Evolutionary conservation across 2,113 vertebrate species (phyloP).

Genomic region (Talpa occidentalis): DNA sequence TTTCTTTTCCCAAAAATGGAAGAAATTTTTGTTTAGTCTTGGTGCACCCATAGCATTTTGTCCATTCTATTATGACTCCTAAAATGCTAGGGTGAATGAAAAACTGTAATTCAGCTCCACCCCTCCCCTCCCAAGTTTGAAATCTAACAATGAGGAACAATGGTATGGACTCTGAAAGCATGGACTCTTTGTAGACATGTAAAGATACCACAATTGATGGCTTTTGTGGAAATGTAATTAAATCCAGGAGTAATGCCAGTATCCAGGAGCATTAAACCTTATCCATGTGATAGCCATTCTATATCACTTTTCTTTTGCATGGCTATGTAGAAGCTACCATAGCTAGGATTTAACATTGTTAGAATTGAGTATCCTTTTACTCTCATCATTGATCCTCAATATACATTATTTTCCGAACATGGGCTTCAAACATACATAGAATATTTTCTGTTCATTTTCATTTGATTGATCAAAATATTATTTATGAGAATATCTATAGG

Average conservation of each 20-base stretch:
- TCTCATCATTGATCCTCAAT: neutral
- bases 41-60: neutral
- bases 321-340: neutral
- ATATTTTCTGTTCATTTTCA: conserved; percentile 6
- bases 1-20: neutral
- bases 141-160: neutral
- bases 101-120: neutral
- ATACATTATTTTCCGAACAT: neutral
- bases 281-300: neutral
- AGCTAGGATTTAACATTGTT: neutral
- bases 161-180: neutral
- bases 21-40: neutral
- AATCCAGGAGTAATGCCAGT: neutral
- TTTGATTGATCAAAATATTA: conserved; percentile 1
- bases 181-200: neutral
- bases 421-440: neutral
- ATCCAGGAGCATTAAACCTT: neutral
- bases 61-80: neutral
- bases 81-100: neutral
- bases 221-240: neutral
- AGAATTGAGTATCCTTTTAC: neutral
- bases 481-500: neutral
- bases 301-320: neutral
- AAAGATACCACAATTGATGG: neutral
- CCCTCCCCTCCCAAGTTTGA: neutral